phyloP scores from a whole-genome alignment of 2,113 vertebrate species.

The Centropristis striata region DNA sequence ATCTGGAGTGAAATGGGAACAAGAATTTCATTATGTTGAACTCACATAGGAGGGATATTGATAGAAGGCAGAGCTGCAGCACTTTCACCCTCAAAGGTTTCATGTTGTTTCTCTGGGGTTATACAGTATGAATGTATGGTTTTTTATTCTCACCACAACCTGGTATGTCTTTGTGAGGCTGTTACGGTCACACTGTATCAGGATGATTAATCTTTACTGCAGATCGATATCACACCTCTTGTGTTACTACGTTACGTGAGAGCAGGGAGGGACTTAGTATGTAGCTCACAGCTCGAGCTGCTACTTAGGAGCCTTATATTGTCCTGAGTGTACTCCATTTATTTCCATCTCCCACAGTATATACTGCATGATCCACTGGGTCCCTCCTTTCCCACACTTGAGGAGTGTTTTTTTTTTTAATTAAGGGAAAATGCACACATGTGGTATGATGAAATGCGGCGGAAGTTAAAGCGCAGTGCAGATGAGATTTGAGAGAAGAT shows the following conservation, averaged over 20 bases:
- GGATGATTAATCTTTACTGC: constrained; percentile 33
- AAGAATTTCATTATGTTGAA: constrained; percentile 34
- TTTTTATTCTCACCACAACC: background rate
- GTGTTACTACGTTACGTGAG: constrained; percentile 19
- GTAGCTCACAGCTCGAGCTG: background rate
- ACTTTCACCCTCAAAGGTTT: constrained; percentile 1
- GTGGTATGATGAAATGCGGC: constrained; percentile 45
- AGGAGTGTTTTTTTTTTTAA: constrained; percentile 8
- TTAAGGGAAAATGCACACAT: constrained; percentile 20
- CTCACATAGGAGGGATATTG: constrained; percentile 21
- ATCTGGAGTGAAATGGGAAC: constrained; percentile 36
- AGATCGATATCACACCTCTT: constrained; percentile 21
- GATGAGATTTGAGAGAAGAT: constrained; percentile 64
- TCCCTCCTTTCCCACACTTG: background rate
- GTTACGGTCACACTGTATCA: background rate
- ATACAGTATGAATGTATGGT: constrained; percentile 1
- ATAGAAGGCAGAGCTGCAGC: constrained; percentile 16
- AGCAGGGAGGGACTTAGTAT: background rate
- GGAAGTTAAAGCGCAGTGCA: constrained; percentile 79
- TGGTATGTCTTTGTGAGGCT: background rate
- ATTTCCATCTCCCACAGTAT: constrained; percentile 15
- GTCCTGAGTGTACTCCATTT: background rate
- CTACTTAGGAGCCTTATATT: background rate
- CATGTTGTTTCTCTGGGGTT: background rate
- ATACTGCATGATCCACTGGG: background rate